phyloP scores from a whole-genome alignment of 2,888 invertebrate species.

The Dryobotodes eremita region DNA sequence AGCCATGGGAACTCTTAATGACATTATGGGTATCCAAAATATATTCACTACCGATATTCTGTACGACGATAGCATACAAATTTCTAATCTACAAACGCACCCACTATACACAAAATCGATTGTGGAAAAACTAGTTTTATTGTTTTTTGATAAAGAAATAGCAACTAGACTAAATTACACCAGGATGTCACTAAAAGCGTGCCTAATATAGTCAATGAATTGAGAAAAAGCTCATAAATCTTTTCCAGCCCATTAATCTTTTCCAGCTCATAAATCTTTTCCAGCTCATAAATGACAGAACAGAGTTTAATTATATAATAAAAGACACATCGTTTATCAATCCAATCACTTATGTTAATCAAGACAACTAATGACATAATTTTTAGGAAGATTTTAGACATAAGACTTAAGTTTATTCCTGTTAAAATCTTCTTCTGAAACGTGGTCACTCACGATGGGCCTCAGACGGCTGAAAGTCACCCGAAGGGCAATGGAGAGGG shows the following conservation, averaged over 20 bases:
- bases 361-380: slow-evolving; percentile 28
- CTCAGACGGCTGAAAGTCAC: not conserved
- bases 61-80: not conserved
- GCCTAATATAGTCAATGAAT: slow-evolving; percentile 21
- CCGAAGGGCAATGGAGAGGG: not conserved
- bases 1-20: not conserved
- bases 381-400: not conserved
- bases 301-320: slow-evolving; percentile 57
- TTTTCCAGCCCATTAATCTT: slow-evolving; percentile 48
- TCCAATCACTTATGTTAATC: slow-evolving; percentile 57
- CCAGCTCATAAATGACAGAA: slow-evolving; percentile 46
- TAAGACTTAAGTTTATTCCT: not conserved
- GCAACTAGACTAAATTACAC: slow-evolving; percentile 22
- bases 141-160: not conserved
- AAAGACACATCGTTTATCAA: slow-evolving; percentile 56
- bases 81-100: not conserved
- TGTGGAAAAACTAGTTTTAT: slow-evolving; percentile 14
- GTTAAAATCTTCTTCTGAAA: not conserved
- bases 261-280: slow-evolving; percentile 50
- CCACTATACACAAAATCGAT: not conserved
- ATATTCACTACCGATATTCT: not conserved
- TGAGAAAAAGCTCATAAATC: slow-evolving; percentile 48
- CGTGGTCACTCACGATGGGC: not conserved
- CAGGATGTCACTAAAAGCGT: slow-evolving; percentile 31
- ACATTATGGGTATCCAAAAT: not conserved